Conservation (phyloP, 1,140 invertebrate species). For the Stegodyphus mimosarum region DNA sequence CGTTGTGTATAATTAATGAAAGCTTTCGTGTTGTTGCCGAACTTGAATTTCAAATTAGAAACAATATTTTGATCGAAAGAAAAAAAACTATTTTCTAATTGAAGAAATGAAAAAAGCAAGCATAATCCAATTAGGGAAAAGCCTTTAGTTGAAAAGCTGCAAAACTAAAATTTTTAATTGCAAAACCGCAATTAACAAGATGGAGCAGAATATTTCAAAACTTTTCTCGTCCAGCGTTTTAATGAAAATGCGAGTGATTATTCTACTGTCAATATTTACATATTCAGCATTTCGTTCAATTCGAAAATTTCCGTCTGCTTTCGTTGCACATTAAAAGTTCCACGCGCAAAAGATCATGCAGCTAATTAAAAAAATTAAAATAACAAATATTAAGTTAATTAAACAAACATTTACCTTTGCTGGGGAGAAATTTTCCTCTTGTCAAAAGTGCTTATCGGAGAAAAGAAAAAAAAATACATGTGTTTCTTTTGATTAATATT, state of each 20-base stretch:
- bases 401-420: constrained; percentile 40
- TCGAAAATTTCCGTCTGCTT: constrained; percentile 19
- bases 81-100: background rate
- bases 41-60: constrained; percentile 31
- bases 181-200: constrained; percentile 33
- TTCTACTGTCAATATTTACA: constrained; percentile 42
- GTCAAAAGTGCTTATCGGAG: background rate
- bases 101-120: background rate
- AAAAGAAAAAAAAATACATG: constrained; percentile 5
- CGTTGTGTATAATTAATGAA: constrained; percentile 27
- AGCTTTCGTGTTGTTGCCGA: constrained; percentile 8
- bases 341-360: constrained; percentile 24
- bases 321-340: constrained; percentile 8
- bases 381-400: constrained; percentile 32
- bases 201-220: background rate
- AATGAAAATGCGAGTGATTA: constrained; percentile 24
- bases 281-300: constrained; percentile 27
- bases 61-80: constrained; percentile 9
- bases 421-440: background rate
- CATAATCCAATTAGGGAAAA: constrained; percentile 28
- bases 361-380: constrained; percentile 37
- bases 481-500: constrained; percentile 47
- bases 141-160: background rate
- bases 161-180: constrained; percentile 24
- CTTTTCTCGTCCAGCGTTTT: background rate